Evolutionary conservation across 2,113 vertebrate species (phyloP).

Genomic region (Protobothrops flavoviridis): DNA sequence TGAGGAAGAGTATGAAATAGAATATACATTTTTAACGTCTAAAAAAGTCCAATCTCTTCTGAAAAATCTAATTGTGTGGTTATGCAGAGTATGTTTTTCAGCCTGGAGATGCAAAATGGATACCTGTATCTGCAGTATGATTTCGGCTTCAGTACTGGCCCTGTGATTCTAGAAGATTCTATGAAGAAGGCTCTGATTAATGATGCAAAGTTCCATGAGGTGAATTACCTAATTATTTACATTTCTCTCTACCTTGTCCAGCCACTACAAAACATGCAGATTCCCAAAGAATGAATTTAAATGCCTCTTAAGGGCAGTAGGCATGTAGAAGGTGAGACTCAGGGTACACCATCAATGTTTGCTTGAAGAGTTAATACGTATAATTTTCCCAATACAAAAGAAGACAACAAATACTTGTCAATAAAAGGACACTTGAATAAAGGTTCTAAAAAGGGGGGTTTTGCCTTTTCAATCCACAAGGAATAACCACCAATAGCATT

Average conservation of each 20-base stretch:
- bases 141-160: slow-evolving; percentile 87
- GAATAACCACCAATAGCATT: background rate
- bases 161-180: slow-evolving; percentile 82
- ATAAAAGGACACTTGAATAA: background rate
- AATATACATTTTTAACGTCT: background rate
- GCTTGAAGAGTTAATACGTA: background rate
- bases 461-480: background rate
- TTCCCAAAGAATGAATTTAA: background rate
- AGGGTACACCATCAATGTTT: background rate
- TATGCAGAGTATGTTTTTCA: slow-evolving; percentile 86
- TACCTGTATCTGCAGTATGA: slow-evolving; percentile 87
- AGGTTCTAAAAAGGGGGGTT: background rate
- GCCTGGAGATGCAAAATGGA: slow-evolving; percentile 88
- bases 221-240: slow-evolving; percentile 48
- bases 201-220: slow-evolving; percentile 95
- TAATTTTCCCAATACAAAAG: background rate
- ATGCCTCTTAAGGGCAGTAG: background rate
- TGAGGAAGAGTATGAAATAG: background rate
- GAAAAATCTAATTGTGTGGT: slow-evolving; percentile 37
- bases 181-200: slow-evolving; percentile 87
- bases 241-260: background rate
- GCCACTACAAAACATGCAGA: background rate
- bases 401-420: background rate
- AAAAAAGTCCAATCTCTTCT: background rate
- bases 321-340: background rate